Base-by-base conservation (phyloP, 2,797 vertebrate genomes). In the Coilia nasus region DNA sequence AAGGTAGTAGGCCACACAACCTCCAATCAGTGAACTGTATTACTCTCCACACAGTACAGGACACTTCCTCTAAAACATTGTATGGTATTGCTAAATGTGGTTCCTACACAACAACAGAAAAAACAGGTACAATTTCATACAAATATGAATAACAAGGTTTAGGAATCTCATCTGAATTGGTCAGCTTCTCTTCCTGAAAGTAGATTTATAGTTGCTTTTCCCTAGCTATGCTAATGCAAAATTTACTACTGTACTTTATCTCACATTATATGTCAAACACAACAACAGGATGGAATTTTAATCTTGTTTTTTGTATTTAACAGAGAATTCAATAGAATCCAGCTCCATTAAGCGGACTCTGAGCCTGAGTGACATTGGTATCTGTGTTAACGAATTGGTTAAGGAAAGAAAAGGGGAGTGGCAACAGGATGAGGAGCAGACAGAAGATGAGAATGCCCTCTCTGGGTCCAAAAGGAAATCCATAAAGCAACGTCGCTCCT, bases 401-500 rank as follows among this genome's bases (percentile, higher is more conserved):
- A 84, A 86, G 54, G 83, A 87, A 5, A 85, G 14, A 59, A 87
- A 87, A 60, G 84, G 50, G 64, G 6, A 7, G 64, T n/a, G n/a
- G 75, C 80, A 84, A 86, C 81, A 78, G 83, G 62, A 46, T 82
- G 87, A n/a, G 83, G 71, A 35, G 84, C 91, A 86, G 88, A 85
- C 82, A 89, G 89, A 85, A 88, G 82, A 50, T 80, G 81, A 86
- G 92, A 92, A 81, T 2, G 91, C 91, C 1, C 82, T 91, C 71
- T 89, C 90, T 46, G 91, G 93, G 83, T 90, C 94, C 64, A 90
- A 92, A 82, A 95, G 92, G 88, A 93, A 92, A 87, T 95, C 93
- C 59, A 92, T 92, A 15, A 96, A 96, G 84, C 94, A 96, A 84
- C 94, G 95, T 0, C 94, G 95, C 11, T 96, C 96, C 59, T 96